Evolutionary conservation across 2,888 invertebrate species (phyloP), one percentile per base, ranked within the genome.

Genomic region (Cheilosia scutellata): DNA sequence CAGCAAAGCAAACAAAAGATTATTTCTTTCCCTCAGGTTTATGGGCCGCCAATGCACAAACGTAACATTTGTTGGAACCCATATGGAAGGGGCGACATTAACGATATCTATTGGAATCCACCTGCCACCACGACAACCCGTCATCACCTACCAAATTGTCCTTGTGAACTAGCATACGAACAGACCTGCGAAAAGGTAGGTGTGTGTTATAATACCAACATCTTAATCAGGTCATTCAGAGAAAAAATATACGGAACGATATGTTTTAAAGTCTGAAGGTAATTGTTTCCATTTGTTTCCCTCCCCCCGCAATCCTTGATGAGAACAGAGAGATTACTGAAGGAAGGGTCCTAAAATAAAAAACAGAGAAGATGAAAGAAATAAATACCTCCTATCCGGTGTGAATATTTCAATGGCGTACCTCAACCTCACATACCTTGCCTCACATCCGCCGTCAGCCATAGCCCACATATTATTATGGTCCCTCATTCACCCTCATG

Each of bases 21-120:
- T 65, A 66, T 55, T 77, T 86, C 63, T 77, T 72, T 76, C 86
- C 72, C 82, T 44, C 72, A 86, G 86, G 82, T 86, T 62, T 86
- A 86, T 86, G 82, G 86, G 82, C 86, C 76, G 66, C 86, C 80
- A 82, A 86, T 86, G 76, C 86, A 86, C 82, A 86, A 86, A 58
- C 86, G 86, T 77, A 86, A 86, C 86, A 82, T 86, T 63, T 86
- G 86, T 68, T 86, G 86, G 86, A 82, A 86, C 82, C 86, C 86
- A 72, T 86, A 86, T 72, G 82, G 82, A 86, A 76, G 86, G 76
- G 86, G 86, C 47, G 86, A 86, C 68, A 86, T 86, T 68, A 51
- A 86, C 57, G 86, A 86, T 72, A 86, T 86, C 76, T 86, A 86
- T 72, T 86, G 86, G 86, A 86, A 86, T 86, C 86, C 86, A 82